A percentile compares a stretch with the other conserved stretches of the same genome.
Evolutionary conservation across 92 coral and sea anemone genomes (phyloP).

Genomic region (Isaurus tuberculatus): DNA sequence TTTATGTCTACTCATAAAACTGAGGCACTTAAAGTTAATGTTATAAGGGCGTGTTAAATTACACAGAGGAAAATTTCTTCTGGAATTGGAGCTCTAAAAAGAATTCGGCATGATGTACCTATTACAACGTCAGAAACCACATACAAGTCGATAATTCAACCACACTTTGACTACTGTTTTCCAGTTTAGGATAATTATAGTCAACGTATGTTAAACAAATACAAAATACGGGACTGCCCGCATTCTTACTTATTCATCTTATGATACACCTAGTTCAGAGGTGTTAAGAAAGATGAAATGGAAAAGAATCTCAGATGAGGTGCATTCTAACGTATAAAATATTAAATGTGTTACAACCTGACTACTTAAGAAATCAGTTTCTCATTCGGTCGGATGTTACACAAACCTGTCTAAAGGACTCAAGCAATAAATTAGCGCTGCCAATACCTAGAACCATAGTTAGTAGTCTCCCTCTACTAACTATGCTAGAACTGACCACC

Average conservation of each 20-base stretch:
- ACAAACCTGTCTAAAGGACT: not conserved
- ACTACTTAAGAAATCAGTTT: not conserved
- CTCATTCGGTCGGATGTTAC: not conserved
- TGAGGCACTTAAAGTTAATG: too few species aligned
- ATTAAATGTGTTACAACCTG: not conserved
- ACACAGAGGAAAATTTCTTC: too few species aligned
- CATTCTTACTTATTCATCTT: not conserved
- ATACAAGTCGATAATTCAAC: conserved; percentile 17
- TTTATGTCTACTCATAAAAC: too few species aligned
- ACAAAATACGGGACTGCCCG: not conserved
- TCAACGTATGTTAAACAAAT: not conserved
- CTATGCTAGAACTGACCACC: not conserved
- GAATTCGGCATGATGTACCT: not conserved
- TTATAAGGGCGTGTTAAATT: too few species aligned
- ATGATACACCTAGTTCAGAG: conserved; percentile 10
- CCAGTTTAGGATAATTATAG: not conserved
- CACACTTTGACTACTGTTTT: conserved; percentile 27
- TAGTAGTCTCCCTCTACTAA: too few species aligned
- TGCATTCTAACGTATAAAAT: not conserved
- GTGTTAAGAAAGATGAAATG: not conserved
- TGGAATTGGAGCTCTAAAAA: conserved; percentile 5
- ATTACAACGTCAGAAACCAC: not conserved
- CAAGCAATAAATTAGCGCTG: not conserved
- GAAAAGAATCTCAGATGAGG: not conserved
- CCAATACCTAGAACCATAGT: not conserved